Conservation (phyloP, 2,113 vertebrate species). For the Trematocara macrostoma region DNA sequence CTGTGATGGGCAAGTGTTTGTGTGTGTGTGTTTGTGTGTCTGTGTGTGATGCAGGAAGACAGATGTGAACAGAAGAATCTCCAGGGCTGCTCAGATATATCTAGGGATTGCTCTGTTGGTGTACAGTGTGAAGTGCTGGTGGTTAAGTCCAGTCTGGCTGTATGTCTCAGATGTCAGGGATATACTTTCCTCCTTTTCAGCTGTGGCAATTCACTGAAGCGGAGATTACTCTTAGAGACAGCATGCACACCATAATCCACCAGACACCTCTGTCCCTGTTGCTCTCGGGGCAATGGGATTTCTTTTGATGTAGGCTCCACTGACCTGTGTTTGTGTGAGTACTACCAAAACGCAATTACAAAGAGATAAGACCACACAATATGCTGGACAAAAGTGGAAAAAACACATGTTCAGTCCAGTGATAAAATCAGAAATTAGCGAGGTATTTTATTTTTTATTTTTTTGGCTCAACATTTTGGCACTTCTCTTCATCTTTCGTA, state of each 20-base stretch:
- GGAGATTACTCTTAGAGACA: conserved; percentile 24
- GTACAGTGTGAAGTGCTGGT: conserved; percentile 5
- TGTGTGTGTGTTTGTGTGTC: not conserved
- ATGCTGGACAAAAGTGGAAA: conserved; percentile 9
- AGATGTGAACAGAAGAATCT: conserved; percentile 25
- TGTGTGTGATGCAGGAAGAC: conserved; percentile 1
- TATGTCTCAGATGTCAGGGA: conserved; percentile 24
- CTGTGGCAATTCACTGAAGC: conserved; percentile 13
- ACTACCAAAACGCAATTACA: conserved; percentile 43
- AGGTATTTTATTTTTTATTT: not conserved
- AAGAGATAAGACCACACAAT: conserved; percentile 40
- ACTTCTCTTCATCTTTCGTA: not conserved
- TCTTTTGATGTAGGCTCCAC: conserved; percentile 18
- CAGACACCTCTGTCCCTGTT: conserved; percentile 17
- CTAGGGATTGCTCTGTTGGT: conserved; percentile 22
- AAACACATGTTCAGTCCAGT: not conserved
- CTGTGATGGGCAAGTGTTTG: conserved; percentile 31
- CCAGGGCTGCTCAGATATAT: conserved; percentile 24
- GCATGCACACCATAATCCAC: conserved; percentile 37
- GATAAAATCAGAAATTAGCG: not conserved
- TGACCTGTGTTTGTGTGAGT: not conserved
- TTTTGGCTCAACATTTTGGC: not conserved
- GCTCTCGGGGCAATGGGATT: conserved; percentile 7
- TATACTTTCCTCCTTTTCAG: conserved; percentile 8
- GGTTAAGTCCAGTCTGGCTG: conserved; percentile 29